Evolutionary conservation across 2,888 invertebrate species (phyloP).

Genomic region (Tenthredo livida): DNA sequence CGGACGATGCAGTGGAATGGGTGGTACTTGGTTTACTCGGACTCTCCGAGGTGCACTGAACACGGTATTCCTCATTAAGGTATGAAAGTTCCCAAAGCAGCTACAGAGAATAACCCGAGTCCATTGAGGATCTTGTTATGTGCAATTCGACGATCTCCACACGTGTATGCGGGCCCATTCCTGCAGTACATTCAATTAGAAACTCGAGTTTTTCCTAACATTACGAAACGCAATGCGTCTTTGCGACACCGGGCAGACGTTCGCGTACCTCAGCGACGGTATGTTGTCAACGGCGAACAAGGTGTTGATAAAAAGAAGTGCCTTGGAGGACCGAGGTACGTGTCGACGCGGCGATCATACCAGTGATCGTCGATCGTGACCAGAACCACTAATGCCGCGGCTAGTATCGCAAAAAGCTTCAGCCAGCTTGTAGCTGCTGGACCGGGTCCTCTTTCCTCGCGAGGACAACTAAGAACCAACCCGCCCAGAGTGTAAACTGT

Average conservation of each 20-base stretch:
- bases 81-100: background rate
- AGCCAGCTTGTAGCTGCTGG: slow-evolving; percentile 23
- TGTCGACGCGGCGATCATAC: slow-evolving; percentile 47
- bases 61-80: background rate
- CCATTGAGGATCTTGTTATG: background rate
- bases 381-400: slow-evolving; percentile 62
- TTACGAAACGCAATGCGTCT: slow-evolving; percentile 71
- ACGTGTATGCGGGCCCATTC: slow-evolving; percentile 22
- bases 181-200: slow-evolving; percentile 70
- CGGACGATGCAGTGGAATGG: background rate
- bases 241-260: slow-evolving; percentile 66
- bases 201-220: slow-evolving; percentile 67
- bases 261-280: slow-evolving; percentile 53
- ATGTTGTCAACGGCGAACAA: slow-evolving; percentile 59
- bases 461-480: slow-evolving; percentile 18
- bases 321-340: slow-evolving; percentile 38
- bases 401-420: slow-evolving; percentile 58
- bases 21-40: background rate
- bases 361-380: slow-evolving; percentile 62
- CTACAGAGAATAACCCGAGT: background rate
- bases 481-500: background rate
- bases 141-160: background rate
- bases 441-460: background rate
- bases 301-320: slow-evolving; percentile 55
- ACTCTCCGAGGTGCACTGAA: background rate